Base-by-base conservation (phyloP, 1,140 invertebrate genomes). In the Neodiprion pinetum region DNA sequence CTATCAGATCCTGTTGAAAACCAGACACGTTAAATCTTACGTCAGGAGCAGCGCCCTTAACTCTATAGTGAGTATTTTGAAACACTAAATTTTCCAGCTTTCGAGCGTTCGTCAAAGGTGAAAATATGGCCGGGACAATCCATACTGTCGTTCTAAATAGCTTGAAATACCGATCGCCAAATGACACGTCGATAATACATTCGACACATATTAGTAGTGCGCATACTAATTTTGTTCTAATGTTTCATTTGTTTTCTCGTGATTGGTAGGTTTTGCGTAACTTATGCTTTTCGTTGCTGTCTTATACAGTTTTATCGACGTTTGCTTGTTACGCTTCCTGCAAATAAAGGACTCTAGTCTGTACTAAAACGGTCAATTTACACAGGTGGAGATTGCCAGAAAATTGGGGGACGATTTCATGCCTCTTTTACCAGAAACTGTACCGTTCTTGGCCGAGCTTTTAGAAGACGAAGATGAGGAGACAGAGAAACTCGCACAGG, bases 1-100 rank as follows among this genome's bases (percentile, higher is more conserved):
- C 82, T 96, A 97, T 86, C 95, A 97, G 86, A 92, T 97, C 71
- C 87, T 98, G 17, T 88, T 98, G 67, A 98, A 98, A 88, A 96
- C 96, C 0, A 91, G 95, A 77, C 93, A 95, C 80, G 90, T 91
- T 78, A 92, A 92, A 71, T 88, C 93, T n/a, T 76, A 83, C 9
- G 86, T 89, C 2, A 79, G 88, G 65, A 83, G 81, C 11, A 81
- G 84, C 1, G 85, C 86, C 0, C 67, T 88, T 5, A 83, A 81
- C 71, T 80, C 84, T 65, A 65, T 89, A 72, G 87, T 88, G 75
- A 86, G 77, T 74, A 67, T 61, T 14, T 61, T 14, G 53, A 61
- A 61, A 61, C 11, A 61, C n/a, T 61, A 12, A 53, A 61, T 61
- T 61, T 61, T 5, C 4, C 53, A 40, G 1, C 1, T 40, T 40